Base-by-base conservation (phyloP, 2,113 vertebrate species). In the Platichthys stellatus region DNA sequence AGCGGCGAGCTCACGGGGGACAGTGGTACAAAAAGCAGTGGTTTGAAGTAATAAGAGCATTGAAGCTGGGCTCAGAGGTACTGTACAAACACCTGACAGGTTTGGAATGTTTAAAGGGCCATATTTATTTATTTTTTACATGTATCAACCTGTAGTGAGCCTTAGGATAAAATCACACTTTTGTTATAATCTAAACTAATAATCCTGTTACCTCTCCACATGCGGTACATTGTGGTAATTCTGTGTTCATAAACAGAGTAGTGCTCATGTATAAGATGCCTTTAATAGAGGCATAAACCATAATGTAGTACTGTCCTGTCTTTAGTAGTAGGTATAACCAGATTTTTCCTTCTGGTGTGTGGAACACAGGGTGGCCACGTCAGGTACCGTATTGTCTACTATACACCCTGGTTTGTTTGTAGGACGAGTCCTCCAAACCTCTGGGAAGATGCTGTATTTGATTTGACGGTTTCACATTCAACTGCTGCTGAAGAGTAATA, bases 341-440 rank as follows among this genome's bases (percentile, higher is more conserved):
- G 14, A 35, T 75, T 62, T 59, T 14, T 49, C 59, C 18, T 63
- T 67, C 12, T 68, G 21, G n/a, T 38, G 24, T 56, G 13, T 40
- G 4, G 76, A 67, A 38, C 54, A 28, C 49, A 11, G 4, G 58
- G 60, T 51, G 23, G 31, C 31, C 63, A 58, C 21, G 38, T 56
- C 45, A 54, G 65, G 63, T 74, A 70, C 57, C 77, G 43, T 63
- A n/a, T 54, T 64, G 26, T 83, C 65, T 69, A 66, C 31, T 47
- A 12, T 10, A 53, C 23, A 23, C 9, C 20, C 11, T 38, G 20
- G 14, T 64, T 79, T 40, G 15, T 49, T 71, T 68, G 61, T 62
- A 82, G 63, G 43, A 61, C 1, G 45, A 24, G 35, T 69, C 43
- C 13, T 59, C 15, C 2, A 58, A 43, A 23, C 13, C n/a, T 56